Evolutionary conservation across 2,888 invertebrate species (phyloP).

Genomic region (Lasioglossum malachurum): DNA sequence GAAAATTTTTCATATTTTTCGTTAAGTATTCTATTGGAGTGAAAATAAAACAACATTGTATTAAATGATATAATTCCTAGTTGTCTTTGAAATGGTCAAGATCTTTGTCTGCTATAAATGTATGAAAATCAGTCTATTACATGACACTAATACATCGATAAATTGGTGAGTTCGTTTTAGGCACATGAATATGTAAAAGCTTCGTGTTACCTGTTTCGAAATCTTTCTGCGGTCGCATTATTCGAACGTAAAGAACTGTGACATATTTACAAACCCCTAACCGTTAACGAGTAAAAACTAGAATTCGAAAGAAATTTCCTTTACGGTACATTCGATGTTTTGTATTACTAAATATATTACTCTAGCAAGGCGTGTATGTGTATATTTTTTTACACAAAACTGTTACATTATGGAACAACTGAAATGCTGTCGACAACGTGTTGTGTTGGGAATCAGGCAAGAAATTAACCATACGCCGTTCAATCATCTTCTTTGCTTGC

Average conservation of each 20-base stretch:
- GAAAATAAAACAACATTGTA: too few relatives aligned
- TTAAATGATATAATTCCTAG: not conserved
- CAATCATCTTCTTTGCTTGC: not conserved
- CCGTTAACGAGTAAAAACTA: not conserved
- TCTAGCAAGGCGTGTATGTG: not conserved
- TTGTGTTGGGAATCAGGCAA: not conserved
- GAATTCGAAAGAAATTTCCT: not conserved
- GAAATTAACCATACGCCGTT: not conserved
- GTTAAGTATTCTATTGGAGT: too few relatives aligned
- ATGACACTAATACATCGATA: too few relatives aligned
- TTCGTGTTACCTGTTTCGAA: not conserved
- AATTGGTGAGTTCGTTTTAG: not conserved
- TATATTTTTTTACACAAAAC: not conserved
- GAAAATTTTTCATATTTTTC: too few relatives aligned
- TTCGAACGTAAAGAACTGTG: not conserved
- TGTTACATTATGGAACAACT: not conserved
- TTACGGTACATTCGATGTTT: not conserved
- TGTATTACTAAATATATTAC: not conserved
- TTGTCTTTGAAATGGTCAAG: not conserved
- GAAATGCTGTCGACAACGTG: not conserved
- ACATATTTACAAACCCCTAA: not conserved
- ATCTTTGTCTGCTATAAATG: not conserved
- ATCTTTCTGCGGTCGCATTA: not conserved
- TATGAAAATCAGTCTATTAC: not conserved
- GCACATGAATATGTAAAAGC: not conserved